Evolutionary conservation across 2,797 vertebrate genomes (phyloP), one percentile per base, ranked within the genome.

Genomic region (Premnoplex brunnescens): DNA sequence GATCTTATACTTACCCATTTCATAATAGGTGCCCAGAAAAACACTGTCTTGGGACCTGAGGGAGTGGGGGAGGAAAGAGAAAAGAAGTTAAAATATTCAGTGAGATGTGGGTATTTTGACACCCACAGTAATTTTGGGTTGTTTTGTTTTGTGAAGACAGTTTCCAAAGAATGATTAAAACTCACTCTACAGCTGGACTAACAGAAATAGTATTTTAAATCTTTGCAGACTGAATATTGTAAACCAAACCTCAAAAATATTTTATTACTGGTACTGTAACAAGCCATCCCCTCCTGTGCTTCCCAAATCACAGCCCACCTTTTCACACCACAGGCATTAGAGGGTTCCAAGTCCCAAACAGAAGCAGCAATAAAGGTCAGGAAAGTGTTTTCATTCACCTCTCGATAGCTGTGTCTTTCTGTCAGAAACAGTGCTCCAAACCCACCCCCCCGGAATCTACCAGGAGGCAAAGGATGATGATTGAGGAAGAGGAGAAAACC

Each of bases 1-100:
- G 43, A 51, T 76, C 37, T 76, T 46, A n/a, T 58, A 82, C 98
- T 98, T 98, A 99, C 99, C 99, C 99, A 99, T 98, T 99, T 99
- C 98, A 99, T 99, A 98, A 99, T 3, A 28, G 99, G 99, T 77
- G 99, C 99, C 99, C 99, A 99, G 98, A 99, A 99, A 97, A 99
- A 99, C 89, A 99, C 99, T 9, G 99, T 99, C 98, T 97, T 99
- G 75, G 99, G 99, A 98, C 99, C 99, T 99, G 97, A 94, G 73
- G 62, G n/a, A 88, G 59, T 44, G 60, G 41, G 14, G 18, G 30
- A 41, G 6, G 21, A 15, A 59, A 51, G 82, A 94, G 69, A 86
- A 83, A 73, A 76, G 1, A 68, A 72, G 17, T 89, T 79, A 64
- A 77, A 62, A 74, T 62, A 58, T 28, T 74, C 34, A 85, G 16